phyloP scores from a whole-genome alignment of 2,113 vertebrate species.

The Burhinus bistriatus region DNA sequence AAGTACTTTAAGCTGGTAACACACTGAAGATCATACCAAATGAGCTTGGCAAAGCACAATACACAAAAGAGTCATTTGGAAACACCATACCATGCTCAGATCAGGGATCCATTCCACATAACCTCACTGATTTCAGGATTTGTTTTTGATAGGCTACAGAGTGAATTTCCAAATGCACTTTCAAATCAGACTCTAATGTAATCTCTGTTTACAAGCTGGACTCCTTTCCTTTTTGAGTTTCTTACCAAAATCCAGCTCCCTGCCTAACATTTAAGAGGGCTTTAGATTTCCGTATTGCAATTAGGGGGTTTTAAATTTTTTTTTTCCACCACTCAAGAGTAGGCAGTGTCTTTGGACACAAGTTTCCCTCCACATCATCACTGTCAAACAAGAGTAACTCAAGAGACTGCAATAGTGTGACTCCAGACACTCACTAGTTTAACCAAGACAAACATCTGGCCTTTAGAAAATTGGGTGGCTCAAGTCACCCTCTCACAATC shows the following conservation, averaged over 20 bases:
- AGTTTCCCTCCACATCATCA: neutral
- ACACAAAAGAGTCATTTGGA: neutral
- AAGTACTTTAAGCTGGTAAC: neutral
- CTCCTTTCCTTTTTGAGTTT: neutral
- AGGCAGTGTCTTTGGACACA: neutral
- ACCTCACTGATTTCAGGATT: neutral
- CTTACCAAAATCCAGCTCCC: neutral
- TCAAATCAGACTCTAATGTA: neutral
- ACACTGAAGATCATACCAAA: constrained; percentile 20
- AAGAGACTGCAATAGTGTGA: neutral
- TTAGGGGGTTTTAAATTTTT: neutral
- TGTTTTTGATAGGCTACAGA: neutral
- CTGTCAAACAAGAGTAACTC: neutral
- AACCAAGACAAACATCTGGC: neutral
- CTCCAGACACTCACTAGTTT: neutral
- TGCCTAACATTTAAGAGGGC: neutral
- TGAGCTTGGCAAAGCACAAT: constrained; percentile 15
- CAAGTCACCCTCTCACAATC: neutral
- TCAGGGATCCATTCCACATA: neutral
- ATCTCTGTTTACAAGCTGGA: neutral
- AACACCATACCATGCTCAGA: neutral
- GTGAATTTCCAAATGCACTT: neutral
- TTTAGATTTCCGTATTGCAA: neutral
- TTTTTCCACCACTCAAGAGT: neutral
- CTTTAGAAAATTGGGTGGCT: neutral